Conservation (phyloP, 2,113 vertebrate genomes). For the Psittacus erithacus region DNA sequence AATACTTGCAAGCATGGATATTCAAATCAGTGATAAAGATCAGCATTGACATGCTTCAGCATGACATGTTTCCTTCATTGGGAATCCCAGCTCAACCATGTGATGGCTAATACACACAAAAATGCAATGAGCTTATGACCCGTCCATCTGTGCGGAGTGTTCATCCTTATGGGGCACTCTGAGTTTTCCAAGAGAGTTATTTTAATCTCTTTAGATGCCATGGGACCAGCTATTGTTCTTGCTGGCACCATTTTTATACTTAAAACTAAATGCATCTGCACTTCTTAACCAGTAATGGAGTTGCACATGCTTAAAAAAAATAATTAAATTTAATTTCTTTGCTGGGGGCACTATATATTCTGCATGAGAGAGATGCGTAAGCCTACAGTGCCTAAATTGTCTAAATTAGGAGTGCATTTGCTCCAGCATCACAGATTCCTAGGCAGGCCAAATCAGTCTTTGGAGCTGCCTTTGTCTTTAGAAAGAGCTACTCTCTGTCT, state of each 20-base stretch:
- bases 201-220: conserved; percentile 64
- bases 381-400: not conserved
- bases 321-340: not conserved
- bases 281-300: not conserved
- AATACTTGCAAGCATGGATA: not conserved
- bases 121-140: conserved; percentile 55
- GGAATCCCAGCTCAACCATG: conserved; percentile 5
- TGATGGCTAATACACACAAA: conserved; percentile 51
- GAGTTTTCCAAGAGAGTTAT: conserved; percentile 43
- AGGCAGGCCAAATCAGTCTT: not conserved
- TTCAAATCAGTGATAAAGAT: not conserved
- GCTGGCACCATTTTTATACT: conserved; percentile 39
- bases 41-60: conserved; percentile 4
- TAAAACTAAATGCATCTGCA: conserved; percentile 17
- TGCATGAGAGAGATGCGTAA: not conserved
- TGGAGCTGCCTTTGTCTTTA: not conserved
- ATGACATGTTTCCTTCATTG: conserved; percentile 11
- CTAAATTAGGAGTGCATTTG: not conserved
- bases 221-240: conserved; percentile 54
- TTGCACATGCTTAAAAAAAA: not conserved
- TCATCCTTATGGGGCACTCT: conserved; percentile 39
- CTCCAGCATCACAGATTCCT: not conserved
- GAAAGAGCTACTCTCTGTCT: not conserved
- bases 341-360: not conserved
- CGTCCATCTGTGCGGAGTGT: not conserved